Evolutionary conservation across 2,113 vertebrate genomes (phyloP).

Genomic region (Oriolus oriolus): DNA sequence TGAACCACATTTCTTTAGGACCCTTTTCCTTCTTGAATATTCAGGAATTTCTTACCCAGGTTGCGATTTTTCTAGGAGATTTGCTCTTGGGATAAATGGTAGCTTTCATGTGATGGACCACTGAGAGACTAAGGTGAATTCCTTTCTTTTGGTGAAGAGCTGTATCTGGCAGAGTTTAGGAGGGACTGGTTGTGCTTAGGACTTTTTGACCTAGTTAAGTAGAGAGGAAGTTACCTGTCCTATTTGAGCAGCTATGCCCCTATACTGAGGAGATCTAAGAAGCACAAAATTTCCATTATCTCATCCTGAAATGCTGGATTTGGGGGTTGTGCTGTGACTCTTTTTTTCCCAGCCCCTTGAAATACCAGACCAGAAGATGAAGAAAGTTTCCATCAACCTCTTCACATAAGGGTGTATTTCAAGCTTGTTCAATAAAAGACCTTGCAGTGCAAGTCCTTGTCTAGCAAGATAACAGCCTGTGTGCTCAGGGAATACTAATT

Average conservation of each 20-base stretch:
- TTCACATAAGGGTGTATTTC: slow-evolving; percentile 3
- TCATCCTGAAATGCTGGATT: not conserved
- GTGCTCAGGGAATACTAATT: slow-evolving; percentile 20
- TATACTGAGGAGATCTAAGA: not conserved
- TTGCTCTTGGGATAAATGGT: not conserved
- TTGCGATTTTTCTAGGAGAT: not conserved
- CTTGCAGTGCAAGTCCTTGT: not conserved
- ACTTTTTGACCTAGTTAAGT: not conserved
- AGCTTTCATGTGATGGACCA: not conserved
- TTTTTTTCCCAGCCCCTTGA: not conserved
- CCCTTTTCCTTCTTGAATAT: not conserved
- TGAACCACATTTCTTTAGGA: not conserved
- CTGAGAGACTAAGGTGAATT: not conserved
- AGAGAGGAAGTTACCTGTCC: not conserved
- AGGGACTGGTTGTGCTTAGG: not conserved
- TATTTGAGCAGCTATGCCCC: not conserved
- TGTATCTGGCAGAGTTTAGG: not conserved
- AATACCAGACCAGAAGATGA: not conserved
- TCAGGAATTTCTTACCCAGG: not conserved
- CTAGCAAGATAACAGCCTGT: slow-evolving; percentile 38
- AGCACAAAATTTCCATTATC: not conserved
- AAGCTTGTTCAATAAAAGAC: slow-evolving; percentile 21
- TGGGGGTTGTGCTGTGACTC: not conserved
- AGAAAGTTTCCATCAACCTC: slow-evolving; percentile 16
- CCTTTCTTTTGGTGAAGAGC: not conserved